These are phyloP conservation scores for Lasioglossum leucozonium DNA, from an alignment of 2,888 invertebrate genomes.

Conservation along the genomic window DNA sequence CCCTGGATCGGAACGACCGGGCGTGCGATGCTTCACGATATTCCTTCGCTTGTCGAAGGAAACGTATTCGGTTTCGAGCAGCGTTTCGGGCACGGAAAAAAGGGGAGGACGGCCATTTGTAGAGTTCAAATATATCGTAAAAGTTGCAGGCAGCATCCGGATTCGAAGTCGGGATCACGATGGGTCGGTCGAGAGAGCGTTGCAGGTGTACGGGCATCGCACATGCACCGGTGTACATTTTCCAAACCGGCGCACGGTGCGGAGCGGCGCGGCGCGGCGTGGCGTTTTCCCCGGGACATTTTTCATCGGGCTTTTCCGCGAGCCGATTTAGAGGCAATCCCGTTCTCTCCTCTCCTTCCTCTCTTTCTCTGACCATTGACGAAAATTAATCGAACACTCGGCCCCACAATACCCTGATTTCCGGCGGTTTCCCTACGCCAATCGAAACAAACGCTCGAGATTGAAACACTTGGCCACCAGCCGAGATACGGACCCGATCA, in stretches of 20 bases:
- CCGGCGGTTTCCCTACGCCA: conserved; percentile 30
- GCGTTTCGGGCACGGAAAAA: conserved; percentile 9
- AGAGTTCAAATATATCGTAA: conserved; percentile 49
- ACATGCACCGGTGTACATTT: conserved; percentile 26
- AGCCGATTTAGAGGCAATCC: conserved; percentile 42
- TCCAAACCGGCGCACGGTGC: neutral
- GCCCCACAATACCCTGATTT: conserved; percentile 29
- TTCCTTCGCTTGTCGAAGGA: conserved; percentile 32
- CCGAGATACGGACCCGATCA: neutral
- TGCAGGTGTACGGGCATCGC: conserved; percentile 32
- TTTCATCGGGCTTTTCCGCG: conserved; percentile 24
- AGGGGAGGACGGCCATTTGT: neutral
- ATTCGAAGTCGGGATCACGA: neutral
- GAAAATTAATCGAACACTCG: conserved; percentile 53
- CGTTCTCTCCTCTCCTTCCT: neutral
- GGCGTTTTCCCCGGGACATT: conserved; percentile 22
- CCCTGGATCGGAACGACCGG: neutral
- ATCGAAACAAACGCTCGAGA: conserved; percentile 43
- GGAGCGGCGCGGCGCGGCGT: too few species aligned
- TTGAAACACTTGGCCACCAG: conserved; percentile 34
- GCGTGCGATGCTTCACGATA: conserved; percentile 19
- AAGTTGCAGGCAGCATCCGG: conserved; percentile 38
- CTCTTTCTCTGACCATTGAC: conserved; percentile 10
- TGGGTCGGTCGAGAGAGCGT: neutral
- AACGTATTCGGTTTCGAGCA: conserved; percentile 24